Percentiles rank a stretch among this genome's conserved stretches.
Conservation (phyloP, 2,888 invertebrate species). For the Hyppa rectilinea region DNA sequence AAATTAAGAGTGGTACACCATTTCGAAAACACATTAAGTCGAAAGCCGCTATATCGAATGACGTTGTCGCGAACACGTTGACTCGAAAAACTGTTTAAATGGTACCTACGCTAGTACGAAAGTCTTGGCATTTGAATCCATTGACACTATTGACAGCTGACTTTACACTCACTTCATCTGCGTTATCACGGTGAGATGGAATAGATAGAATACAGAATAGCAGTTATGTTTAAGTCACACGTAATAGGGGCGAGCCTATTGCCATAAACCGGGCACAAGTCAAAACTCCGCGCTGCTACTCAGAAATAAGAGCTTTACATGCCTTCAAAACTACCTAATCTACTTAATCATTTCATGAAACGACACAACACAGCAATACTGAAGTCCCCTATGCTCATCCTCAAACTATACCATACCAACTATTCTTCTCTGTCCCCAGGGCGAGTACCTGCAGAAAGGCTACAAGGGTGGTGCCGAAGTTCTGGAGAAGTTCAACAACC, state of each 20-base stretch:
- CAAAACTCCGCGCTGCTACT: neutral
- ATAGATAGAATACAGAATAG: too few relatives aligned
- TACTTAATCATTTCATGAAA: neutral
- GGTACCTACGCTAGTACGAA: too few relatives aligned
- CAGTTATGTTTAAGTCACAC: too few relatives aligned
- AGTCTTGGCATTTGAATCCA: too few relatives aligned
- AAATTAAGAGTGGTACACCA: too few relatives aligned
- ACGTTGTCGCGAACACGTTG: too few relatives aligned
- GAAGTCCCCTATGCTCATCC: neutral
- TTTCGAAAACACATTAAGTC: too few relatives aligned
- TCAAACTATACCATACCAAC: neutral
- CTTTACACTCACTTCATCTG: too few relatives aligned
- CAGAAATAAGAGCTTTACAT: neutral
- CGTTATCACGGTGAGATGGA: too few relatives aligned
- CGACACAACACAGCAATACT: neutral
- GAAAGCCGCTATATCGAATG: too few relatives aligned
- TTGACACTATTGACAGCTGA: too few relatives aligned
- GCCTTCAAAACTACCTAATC: neutral
- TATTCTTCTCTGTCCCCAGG: slow-evolving; percentile 72
- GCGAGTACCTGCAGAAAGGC: slow-evolving; percentile 91
- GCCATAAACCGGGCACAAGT: neutral
- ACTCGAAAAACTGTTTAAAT: too few relatives aligned
- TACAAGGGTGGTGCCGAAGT: slow-evolving; percentile 90
- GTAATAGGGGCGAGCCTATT: neutral
- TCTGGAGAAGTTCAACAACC: slow-evolving; percentile 91